These are phyloP conservation scores for Hylaeus volcanicus DNA, from an alignment of 1,140 invertebrate species.

Conservation along the genomic window DNA sequence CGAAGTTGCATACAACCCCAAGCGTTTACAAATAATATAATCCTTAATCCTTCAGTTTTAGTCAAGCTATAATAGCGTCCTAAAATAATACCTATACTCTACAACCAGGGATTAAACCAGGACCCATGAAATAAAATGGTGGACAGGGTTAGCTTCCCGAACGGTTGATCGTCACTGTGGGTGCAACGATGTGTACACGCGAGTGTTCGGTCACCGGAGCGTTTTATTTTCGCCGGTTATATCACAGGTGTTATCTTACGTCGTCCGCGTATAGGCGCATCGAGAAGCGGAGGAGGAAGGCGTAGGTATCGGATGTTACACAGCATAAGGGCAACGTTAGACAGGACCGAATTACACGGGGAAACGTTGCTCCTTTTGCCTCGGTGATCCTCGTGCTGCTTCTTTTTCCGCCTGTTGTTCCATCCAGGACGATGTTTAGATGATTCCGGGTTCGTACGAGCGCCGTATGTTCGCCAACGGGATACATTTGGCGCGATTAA, in stretches of 20 bases:
- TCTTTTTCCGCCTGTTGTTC: not conserved
- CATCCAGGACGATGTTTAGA: conserved; percentile 12
- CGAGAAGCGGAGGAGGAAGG: conserved; percentile 22
- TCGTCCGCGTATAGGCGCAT: conserved; percentile 33
- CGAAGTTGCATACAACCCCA: too few species aligned
- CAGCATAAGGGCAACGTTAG: conserved; percentile 67
- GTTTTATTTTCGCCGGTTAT: conserved; percentile 62
- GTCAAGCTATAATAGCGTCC: too few species aligned
- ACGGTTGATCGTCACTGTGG: conserved; percentile 19
- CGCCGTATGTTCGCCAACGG: not conserved
- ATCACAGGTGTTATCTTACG: conserved; percentile 70
- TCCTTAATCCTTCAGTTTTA: too few species aligned
- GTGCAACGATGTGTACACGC: not conserved
- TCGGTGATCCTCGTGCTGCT: not conserved
- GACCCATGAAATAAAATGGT: too few species aligned
- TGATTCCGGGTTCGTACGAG: conserved; percentile 29
- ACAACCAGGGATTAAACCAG: too few species aligned
- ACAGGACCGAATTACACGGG: conserved; percentile 64
- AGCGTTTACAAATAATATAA: too few species aligned
- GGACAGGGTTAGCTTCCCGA: too few species aligned
- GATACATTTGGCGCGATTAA: conserved; percentile 3
- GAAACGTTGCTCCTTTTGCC: conserved; percentile 47
- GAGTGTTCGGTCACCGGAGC: conserved; percentile 42
- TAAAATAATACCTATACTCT: too few species aligned
- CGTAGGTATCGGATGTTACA: conserved; percentile 66